phyloP scores from a whole-genome alignment of 2,888 invertebrate genomes.

The Cyclophora punctaria region DNA sequence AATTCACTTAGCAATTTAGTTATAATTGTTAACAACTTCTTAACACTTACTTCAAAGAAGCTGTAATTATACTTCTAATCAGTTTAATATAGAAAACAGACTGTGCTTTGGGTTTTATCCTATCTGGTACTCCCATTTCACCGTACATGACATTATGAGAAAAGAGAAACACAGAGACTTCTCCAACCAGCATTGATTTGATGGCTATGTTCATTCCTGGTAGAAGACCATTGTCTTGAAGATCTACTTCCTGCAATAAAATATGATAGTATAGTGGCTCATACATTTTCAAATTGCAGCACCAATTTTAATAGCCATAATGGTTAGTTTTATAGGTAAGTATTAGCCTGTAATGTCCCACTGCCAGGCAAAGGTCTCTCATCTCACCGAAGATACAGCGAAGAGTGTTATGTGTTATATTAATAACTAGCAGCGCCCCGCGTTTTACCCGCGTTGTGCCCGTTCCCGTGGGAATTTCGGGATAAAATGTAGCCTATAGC shows the following conservation, averaged over 20 bases:
- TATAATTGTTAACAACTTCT: too few species aligned
- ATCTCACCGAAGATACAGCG: background rate
- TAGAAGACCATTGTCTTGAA: conserved; percentile 61
- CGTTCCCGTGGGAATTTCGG: too few species aligned
- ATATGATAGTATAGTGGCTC: too few species aligned
- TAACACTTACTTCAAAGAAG: conserved; percentile 7
- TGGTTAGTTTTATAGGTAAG: too few species aligned
- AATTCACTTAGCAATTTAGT: too few species aligned
- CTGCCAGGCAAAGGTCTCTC: too few species aligned
- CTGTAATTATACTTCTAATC: conserved; percentile 68
- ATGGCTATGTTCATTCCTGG: conserved; percentile 83
- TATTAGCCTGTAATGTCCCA: too few species aligned
- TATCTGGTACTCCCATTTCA: conserved; percentile 82
- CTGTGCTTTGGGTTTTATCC: conserved; percentile 83
- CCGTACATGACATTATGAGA: conserved; percentile 84
- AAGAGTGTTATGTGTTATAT: background rate
- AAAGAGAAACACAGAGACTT: conserved; percentile 85
- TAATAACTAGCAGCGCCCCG: too few species aligned
- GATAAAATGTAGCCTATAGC: too few species aligned
- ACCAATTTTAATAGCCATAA: too few species aligned
- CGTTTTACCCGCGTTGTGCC: too few species aligned
- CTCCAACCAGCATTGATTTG: conserved; percentile 85
- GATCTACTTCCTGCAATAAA: conserved; percentile 49
- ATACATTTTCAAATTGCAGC: too few species aligned
- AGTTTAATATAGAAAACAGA: conserved; percentile 85